Evolutionary conservation across 1,140 invertebrate species (phyloP), one percentile per base, ranked within the genome.

Genomic region (Drosophila ananassae): DNA sequence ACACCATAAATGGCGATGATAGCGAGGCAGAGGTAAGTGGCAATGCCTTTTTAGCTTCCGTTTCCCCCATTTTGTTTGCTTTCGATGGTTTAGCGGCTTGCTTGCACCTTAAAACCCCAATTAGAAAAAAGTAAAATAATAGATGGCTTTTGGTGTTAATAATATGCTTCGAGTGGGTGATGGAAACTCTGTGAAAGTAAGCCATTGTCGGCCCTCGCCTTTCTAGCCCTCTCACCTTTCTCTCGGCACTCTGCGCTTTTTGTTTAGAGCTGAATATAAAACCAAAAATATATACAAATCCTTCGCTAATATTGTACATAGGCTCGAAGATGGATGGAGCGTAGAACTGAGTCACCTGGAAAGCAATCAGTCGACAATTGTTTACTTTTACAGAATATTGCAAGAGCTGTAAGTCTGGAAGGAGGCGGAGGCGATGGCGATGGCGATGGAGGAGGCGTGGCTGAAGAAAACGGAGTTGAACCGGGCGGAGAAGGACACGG

Each of bases 361-460:
- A 90, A 90, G 76, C 76, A 91, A 91, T 91, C 89, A 91, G 90
- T 91, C 89, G 90, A 91, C 90, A 90, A 91, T 90, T 91, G 90
- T 91, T 91, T 91, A 91, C 90, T 91, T 91, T 91, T 91, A 76
- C 90, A 91, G 90, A 91, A 90, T 90, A 82, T 83, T 83, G 67
- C 75, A 73, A 83, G 83, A 79, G 73, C 79, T 89, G 46, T 89
- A 89, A 79, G 64, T 76, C 63, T 44, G 25, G 69, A 60, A 12
- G 66, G 52, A 50, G 58, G 50, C 44, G 69, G 46, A 48, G 34
- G 67, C 53, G 64, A 56, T 47, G 48, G 46, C 34, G 61, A 67
- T 7, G 41, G 41, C 41, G 53, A 59, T 52, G 85, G 74, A 54
- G 77, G 58, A 0, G 75, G 66, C 52, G 64, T 58, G 52, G 41